Base-by-base conservation (phyloP, 2,113 vertebrate species). In the Gymnogyps californianus region DNA sequence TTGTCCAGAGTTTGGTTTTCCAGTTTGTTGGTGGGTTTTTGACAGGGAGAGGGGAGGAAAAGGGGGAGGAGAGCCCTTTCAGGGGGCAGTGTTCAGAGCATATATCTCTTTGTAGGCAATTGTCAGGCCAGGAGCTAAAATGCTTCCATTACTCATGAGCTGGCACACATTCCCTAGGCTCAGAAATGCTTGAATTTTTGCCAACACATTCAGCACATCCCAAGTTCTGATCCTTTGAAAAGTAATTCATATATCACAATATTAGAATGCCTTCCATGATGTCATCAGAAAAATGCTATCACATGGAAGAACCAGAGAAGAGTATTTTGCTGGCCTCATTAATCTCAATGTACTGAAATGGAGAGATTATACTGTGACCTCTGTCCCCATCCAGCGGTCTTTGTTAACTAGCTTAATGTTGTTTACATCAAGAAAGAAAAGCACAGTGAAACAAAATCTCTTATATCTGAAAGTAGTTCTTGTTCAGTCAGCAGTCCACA, bases 161-260 rank as follows among this genome's bases (percentile, higher is more conserved):
- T 98, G 96, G 94, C 96, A 97, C 57, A 72, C 74, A 28, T 70
- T 96, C 85, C 17, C 6, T 88, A 54, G 91, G 49, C 95, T 95
- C 89, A 95, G 90, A 98, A 93, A 70, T 28, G 28, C 90, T 97
- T 98, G 95, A 97, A 62, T 93, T 96, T 96, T 96, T 96, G 94
- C 96, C 96, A 98, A 94, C 85, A 78, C 14, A 4, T 95, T 97
- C 92, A 90, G 90, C 65, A 79, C 55, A 75, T 90, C 71, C 49
- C 55, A 72, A 92, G 84, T 96, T 96, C 61, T 55, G 90, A 92
- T 96, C 90, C 79, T 90, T 96, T 93, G 94, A 92, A 93, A 96
- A 98, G 92, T 92, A 90, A 94, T 98, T 97, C 51, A 95, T 98
- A 98, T 98, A 97, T 95, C 92, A 97, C 74, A 96, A 57, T 96